These are phyloP conservation scores for Pseudomyrmex sp. DNA, from an alignment of 1,140 invertebrate species.

Conservation along the genomic window DNA sequence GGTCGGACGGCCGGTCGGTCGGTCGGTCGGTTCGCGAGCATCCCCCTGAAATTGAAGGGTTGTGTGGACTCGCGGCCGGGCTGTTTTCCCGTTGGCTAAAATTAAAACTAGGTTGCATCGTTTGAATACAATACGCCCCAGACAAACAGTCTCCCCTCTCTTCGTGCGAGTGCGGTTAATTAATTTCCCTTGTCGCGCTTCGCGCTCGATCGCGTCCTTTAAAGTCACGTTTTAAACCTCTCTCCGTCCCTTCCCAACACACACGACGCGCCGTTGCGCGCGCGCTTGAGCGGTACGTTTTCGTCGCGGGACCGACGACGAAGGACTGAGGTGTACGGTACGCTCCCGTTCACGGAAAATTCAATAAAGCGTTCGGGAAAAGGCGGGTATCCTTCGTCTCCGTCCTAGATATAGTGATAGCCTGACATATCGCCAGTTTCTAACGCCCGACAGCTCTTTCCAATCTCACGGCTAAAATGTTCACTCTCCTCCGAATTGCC, in stretches of 20 bases:
- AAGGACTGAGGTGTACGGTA: conserved; percentile 4
- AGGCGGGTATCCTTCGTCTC: conserved; percentile 49
- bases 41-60: conserved; percentile 43
- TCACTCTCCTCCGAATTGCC: conserved; percentile 19
- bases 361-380: conserved; percentile 63
- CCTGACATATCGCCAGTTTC: conserved; percentile 57
- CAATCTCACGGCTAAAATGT: conserved; percentile 51
- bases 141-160: conserved; percentile 28
- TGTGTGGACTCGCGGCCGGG: conserved; percentile 22
- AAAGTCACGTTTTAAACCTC: conserved; percentile 26
- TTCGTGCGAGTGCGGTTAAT: conserved; percentile 49
- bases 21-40: background rate
- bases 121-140: conserved; percentile 53
- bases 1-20: conserved; percentile 13
- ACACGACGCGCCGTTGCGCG: conserved; percentile 6
- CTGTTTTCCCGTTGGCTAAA: conserved; percentile 50
- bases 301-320: conserved; percentile 29
- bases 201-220: conserved; percentile 41
- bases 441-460: conserved; percentile 59
- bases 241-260: background rate
- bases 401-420: conserved; percentile 53
- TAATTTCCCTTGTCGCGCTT: conserved; percentile 61
- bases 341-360: conserved; percentile 54
- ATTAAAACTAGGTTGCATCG: conserved; percentile 56
- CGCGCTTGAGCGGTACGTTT: conserved; percentile 31